phyloP scores from a whole-genome alignment of 30 jellyfish, hydroid and myxozoan genomes.

The Morbakka virulenta region DNA sequence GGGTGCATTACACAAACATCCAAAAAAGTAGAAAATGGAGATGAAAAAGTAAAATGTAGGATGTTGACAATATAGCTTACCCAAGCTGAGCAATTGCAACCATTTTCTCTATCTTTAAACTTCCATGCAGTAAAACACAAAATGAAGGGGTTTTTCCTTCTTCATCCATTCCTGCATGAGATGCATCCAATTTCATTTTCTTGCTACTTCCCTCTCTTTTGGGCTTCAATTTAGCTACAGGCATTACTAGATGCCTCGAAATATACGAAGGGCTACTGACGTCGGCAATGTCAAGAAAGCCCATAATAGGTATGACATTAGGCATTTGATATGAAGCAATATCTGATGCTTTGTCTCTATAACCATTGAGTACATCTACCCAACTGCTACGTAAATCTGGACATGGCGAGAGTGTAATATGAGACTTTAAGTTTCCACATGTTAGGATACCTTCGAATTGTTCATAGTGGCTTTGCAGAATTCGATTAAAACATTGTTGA shows the following conservation, averaged over 20 bases:
- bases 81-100: slow-evolving; percentile 77
- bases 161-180: slow-evolving; percentile 31
- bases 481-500: slow-evolving; percentile 46
- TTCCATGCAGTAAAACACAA: slow-evolving; percentile 91
- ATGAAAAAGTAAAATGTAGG: no score
- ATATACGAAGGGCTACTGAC: slow-evolving; percentile 75
- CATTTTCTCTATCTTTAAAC: slow-evolving; percentile 90
- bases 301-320: slow-evolving; percentile 47
- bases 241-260: slow-evolving; percentile 81
- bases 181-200: neutral
- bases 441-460: slow-evolving; percentile 47
- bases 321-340: slow-evolving; percentile 34
- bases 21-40: no score
- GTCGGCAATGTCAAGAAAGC: slow-evolving; percentile 82
- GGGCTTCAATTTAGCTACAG: slow-evolving; percentile 19
- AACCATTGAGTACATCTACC: slow-evolving; percentile 30
- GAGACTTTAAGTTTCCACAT: slow-evolving; percentile 78
- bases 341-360: slow-evolving; percentile 45
- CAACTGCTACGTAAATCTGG: slow-evolving; percentile 75
- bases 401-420: slow-evolving; percentile 71
- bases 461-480: slow-evolving; percentile 60
- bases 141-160: slow-evolving; percentile 78
- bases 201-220: neutral
- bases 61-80: slow-evolving; percentile 16
- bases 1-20: no score